phyloP scores from a whole-genome alignment of 2,113 vertebrate species.

The Heterocephalus glaber region DNA sequence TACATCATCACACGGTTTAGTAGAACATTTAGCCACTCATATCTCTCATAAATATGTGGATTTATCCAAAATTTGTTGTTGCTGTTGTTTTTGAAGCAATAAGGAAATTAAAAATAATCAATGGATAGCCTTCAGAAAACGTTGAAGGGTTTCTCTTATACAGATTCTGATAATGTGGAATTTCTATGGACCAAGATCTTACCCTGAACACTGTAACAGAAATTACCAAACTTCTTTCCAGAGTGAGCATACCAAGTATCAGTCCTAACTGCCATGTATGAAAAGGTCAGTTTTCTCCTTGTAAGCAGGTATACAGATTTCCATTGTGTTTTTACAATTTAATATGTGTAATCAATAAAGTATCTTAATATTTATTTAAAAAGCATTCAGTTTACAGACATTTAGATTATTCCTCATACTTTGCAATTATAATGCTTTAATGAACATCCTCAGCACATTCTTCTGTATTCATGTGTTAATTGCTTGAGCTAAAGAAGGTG shows the following conservation, averaged over 20 bases:
- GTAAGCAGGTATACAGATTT: background rate
- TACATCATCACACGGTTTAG: background rate
- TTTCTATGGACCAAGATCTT: background rate
- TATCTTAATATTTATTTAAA: background rate
- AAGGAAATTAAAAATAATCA: background rate
- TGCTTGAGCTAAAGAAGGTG: background rate
- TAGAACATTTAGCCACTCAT: background rate
- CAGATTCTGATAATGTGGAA: background rate
- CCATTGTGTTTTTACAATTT: background rate
- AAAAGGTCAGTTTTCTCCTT: background rate
- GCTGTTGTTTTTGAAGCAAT: conserved; percentile 13
- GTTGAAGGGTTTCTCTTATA: background rate
- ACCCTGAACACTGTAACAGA: background rate
- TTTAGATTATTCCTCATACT: background rate
- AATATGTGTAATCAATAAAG: background rate
- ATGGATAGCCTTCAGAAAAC: background rate
- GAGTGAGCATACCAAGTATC: background rate
- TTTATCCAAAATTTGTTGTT: background rate
- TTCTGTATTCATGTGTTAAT: background rate
- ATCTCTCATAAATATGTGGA: background rate
- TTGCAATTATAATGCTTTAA: background rate
- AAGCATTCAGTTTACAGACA: background rate
- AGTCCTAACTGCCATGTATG: background rate
- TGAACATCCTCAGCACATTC: background rate
- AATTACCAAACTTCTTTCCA: background rate